Percentiles rank a stretch among this genome's conserved stretches.
phyloP scores from a whole-genome alignment of 2,113 vertebrate genomes.

The Mus pahari region DNA sequence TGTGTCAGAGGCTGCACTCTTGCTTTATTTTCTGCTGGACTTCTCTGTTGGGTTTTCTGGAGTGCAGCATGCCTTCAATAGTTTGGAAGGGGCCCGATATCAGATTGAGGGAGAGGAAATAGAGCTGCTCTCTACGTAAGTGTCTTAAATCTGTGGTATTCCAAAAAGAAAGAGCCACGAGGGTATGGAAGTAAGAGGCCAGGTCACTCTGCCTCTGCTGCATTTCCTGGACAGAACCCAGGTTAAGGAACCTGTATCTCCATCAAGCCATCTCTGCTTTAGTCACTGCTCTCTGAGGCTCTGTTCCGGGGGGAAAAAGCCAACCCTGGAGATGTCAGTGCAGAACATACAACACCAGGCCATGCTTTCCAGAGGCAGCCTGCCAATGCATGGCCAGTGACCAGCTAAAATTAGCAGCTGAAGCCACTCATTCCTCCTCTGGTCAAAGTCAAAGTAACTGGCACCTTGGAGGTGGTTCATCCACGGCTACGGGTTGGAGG shows the following conservation, averaged over 20 bases:
- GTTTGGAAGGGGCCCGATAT: neutral
- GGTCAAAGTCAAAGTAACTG: constrained; percentile 28
- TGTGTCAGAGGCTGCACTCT: neutral
- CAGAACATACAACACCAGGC: constrained; percentile 25
- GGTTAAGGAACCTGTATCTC: neutral
- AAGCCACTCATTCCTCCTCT: neutral
- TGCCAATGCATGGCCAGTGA: constrained; percentile 31
- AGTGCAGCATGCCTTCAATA: neutral
- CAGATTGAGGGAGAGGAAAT: neutral
- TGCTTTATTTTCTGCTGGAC: neutral
- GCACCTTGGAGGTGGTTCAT: constrained; percentile 42
- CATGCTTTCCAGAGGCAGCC: neutral
- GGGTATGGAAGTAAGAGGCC: neutral
- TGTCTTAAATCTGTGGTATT: neutral
- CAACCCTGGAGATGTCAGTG: neutral
- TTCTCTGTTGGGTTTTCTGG: neutral
- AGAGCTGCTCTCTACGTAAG: neutral
- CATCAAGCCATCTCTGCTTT: neutral
- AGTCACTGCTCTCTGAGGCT: neutral
- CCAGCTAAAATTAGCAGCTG: constrained; percentile 51
- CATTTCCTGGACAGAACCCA: neutral
- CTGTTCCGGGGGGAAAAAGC: neutral
- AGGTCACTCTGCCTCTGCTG: no score
- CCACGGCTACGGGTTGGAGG: neutral
- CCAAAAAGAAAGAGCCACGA: neutral